A percentile compares a stretch with the other conserved stretches of the same genome.
phyloP scores from a whole-genome alignment of 2,113 vertebrate genomes.

The Tachuris rubrigastra region DNA sequence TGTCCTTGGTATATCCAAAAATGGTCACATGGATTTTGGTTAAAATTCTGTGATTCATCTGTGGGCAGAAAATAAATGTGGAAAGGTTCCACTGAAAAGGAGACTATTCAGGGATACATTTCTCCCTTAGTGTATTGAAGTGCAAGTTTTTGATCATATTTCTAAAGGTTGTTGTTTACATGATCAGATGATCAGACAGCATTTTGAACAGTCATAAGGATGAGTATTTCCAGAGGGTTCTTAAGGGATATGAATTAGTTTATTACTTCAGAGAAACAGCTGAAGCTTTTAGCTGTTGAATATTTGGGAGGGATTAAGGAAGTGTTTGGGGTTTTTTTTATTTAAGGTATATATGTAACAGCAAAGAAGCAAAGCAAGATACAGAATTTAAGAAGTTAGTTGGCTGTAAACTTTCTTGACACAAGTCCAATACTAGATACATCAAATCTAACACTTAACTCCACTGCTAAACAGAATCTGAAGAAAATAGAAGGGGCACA shows the following conservation, averaged over 20 bases:
- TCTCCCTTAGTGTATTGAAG: neutral
- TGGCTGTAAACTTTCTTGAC: neutral
- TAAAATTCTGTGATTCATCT: constrained; percentile 46
- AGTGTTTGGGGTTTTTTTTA: neutral
- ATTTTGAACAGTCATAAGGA: neutral
- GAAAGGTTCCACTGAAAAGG: neutral
- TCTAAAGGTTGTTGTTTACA: neutral
- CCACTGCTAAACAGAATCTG: neutral
- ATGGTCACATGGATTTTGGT: constrained; percentile 9
- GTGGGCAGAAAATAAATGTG: constrained; percentile 9
- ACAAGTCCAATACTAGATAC: neutral
- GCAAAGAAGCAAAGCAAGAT: neutral
- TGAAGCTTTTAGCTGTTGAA: neutral
- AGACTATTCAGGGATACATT: neutral
- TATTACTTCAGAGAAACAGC: neutral
- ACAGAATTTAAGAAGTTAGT: neutral
- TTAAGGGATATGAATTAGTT: neutral
- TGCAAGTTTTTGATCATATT: neutral
- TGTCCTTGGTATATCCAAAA: neutral
- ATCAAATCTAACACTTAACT: neutral
- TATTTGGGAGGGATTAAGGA: neutral
- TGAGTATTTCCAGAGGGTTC: neutral
- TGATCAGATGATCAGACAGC: neutral
- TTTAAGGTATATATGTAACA: neutral
- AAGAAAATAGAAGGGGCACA: neutral